These are phyloP conservation scores for Calyptommatus sinebrachiatus DNA, from an alignment of 2,113 vertebrate genomes.

Conservation along the genomic window DNA sequence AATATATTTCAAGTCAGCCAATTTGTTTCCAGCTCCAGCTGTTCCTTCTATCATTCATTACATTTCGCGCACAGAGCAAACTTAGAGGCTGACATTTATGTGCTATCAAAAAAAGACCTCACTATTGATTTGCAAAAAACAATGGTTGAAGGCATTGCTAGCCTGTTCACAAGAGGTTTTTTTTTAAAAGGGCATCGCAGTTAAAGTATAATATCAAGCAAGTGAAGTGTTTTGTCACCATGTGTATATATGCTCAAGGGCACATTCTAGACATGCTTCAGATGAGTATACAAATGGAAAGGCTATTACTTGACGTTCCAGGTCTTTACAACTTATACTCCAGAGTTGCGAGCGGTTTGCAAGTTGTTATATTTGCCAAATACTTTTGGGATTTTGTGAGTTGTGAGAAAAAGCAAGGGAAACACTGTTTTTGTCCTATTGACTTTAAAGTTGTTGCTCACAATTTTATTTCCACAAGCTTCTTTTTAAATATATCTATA, in stretches of 20 bases:
- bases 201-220: conserved; percentile 16
- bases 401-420: background rate
- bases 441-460: background rate
- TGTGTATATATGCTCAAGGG: background rate
- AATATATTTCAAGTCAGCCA: conserved; percentile 33
- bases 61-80: conserved; percentile 33
- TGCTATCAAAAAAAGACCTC: conserved; percentile 27
- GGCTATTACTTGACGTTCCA: background rate
- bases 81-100: conserved; percentile 31
- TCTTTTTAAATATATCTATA: background rate
- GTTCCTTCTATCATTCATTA: conserved; percentile 36
- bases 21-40: conserved; percentile 33
- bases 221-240: background rate
- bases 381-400: no score
- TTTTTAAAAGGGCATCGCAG: conserved; percentile 18
- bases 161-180: conserved; percentile 15
- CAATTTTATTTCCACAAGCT: background rate
- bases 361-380: background rate
- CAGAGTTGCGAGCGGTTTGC: background rate
- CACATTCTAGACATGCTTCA: conserved; percentile 9
- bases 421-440: background rate
- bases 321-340: background rate
- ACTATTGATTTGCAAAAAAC: conserved; percentile 21
- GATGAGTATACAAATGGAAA: conserved; percentile 8
- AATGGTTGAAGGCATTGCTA: conserved; percentile 20